phyloP scores from a whole-genome alignment of 2,888 invertebrate genomes.

The Eumerus sabulonum region DNA sequence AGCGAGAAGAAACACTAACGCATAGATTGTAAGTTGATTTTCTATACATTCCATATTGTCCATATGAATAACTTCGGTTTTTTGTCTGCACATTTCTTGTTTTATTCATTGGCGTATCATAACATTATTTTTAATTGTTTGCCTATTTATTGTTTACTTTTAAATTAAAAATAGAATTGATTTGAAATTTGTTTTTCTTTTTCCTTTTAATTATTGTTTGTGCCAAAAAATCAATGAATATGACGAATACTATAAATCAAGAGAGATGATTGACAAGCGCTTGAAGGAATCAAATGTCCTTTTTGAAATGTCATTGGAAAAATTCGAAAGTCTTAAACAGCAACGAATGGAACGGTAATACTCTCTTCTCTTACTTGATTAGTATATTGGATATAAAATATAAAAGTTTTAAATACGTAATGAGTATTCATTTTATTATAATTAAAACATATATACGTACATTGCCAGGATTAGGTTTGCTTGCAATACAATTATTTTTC shows the following conservation, averaged over 20 bases:
- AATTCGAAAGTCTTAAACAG: slow-evolving; percentile 69
- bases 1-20: slow-evolving; percentile 38
- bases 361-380: no score
- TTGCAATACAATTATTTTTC: no score
- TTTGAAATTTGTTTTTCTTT: slow-evolving; percentile 23
- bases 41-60: slow-evolving; percentile 3
- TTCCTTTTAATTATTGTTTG: slow-evolving; percentile 32
- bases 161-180: no score
- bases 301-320: slow-evolving; percentile 68
- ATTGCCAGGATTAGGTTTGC: no score
- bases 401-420: no score
- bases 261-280: slow-evolving; percentile 59
- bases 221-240: slow-evolving; percentile 20
- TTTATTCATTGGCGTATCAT: no score
- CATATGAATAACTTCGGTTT: no score
- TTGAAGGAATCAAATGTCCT: slow-evolving; percentile 67
- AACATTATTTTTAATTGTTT: slow-evolving; percentile 8
- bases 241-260: slow-evolving; percentile 35
- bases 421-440: no score
- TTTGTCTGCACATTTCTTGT: no score
- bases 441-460: no score
- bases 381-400: no score
- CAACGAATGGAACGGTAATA: slow-evolving; percentile 70
- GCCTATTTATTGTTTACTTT: not conserved
- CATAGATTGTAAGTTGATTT: slow-evolving; percentile 61